phyloP scores from a whole-genome alignment of 2,797 vertebrate genomes.

The Falco cherrug region DNA sequence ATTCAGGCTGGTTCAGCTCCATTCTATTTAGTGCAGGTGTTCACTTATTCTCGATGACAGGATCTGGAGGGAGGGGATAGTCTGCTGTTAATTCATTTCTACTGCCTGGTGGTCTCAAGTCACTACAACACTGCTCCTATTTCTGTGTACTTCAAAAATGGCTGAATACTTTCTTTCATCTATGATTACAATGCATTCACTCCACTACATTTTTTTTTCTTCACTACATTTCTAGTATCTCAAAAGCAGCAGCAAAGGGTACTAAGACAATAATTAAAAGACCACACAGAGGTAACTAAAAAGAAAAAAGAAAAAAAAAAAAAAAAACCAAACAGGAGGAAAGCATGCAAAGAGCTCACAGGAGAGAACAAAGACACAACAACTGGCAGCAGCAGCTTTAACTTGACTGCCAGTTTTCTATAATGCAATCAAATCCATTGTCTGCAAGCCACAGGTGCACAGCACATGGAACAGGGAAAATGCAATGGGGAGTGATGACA shows the following conservation, averaged over 20 bases:
- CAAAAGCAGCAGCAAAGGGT: neutral
- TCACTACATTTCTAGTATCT: neutral
- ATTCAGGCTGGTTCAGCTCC: neutral
- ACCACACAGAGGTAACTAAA: conserved; percentile 17
- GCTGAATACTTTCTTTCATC: neutral
- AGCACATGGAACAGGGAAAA: conserved; percentile 67
- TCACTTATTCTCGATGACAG: conserved; percentile 25
- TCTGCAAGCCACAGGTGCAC: conserved; percentile 71
- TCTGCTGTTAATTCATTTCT: neutral
- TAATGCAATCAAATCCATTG: conserved; percentile 66
- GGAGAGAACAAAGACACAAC: conserved; percentile 33
- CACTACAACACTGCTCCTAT: neutral
- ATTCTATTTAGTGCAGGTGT: conserved; percentile 46
- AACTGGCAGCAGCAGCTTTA: conserved; percentile 29
- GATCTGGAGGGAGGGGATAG: neutral
- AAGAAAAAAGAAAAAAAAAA: neutral
- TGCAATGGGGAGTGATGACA: conserved; percentile 48
- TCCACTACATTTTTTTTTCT: neutral
- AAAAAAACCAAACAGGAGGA: neutral
- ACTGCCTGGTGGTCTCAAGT: neutral
- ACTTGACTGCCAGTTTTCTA: conserved; percentile 53
- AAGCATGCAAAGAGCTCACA: neutral
- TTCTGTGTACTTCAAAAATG: neutral
- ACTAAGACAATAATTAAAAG: conserved; percentile 13
- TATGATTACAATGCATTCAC: neutral